A percentile compares a stretch with the other conserved stretches of the same genome.
Conservation (phyloP, 2,113 vertebrate species). For the Alces alces region DNA sequence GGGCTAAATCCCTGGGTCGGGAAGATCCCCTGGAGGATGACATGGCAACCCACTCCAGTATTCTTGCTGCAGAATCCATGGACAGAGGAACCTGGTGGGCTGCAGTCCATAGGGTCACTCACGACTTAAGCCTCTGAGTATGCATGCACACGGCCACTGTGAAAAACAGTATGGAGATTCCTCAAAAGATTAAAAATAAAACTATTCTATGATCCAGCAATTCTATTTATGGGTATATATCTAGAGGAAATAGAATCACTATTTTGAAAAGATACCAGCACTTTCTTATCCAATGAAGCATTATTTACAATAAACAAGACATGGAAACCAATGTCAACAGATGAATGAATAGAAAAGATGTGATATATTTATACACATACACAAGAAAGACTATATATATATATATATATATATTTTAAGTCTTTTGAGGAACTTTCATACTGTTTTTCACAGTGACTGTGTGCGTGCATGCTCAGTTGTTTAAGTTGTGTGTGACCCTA, state of each 20-base stretch:
- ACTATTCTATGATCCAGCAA: not conserved
- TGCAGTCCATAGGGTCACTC: not conserved
- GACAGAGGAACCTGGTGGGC: not conserved
- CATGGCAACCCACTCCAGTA: not conserved
- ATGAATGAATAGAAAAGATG: not conserved
- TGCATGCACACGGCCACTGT: rapidly evolving
- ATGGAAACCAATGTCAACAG: not conserved
- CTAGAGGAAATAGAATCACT: not conserved
- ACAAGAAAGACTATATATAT: not conserved
- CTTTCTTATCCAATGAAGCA: not conserved
- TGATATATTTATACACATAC: not conserved
- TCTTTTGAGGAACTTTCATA: not conserved
- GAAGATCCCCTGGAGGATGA: not conserved
- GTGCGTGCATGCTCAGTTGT: not conserved
- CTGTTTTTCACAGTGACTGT: not conserved
- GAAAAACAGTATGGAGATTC: not conserved
- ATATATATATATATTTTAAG: too few species aligned
- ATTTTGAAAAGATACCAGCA: not conserved
- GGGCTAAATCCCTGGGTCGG: not conserved
- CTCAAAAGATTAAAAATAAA: not conserved
- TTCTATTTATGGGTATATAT: not conserved
- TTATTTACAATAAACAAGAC: not conserved
- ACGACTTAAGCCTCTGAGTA: not conserved
- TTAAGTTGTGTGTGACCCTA: not conserved
- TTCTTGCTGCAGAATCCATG: not conserved